These are phyloP conservation scores for Oncorhynchus mykiss DNA, from an alignment of 2,113 vertebrate species.

Conservation along the genomic window DNA sequence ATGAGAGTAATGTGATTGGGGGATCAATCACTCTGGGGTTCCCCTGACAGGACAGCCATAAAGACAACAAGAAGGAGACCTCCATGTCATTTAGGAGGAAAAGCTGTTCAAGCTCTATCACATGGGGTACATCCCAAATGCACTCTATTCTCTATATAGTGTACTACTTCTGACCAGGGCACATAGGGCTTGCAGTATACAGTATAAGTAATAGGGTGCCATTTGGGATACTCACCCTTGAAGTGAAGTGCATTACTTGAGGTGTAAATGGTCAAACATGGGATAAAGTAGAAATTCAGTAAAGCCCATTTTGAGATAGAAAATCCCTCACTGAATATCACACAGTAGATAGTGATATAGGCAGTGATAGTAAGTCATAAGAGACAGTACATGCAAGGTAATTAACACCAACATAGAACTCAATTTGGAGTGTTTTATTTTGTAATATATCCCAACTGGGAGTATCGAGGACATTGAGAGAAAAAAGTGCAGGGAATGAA, in stretches of 20 bases:
- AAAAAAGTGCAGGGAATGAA: background rate
- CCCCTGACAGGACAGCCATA: slow-evolving; percentile 10
- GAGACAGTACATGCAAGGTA: slow-evolving; percentile 8
- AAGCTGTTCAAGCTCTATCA: background rate
- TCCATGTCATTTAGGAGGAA: background rate
- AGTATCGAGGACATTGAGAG: background rate
- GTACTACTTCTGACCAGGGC: too few species aligned
- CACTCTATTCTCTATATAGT: too few species aligned
- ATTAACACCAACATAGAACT: slow-evolving; percentile 16
- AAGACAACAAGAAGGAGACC: background rate
- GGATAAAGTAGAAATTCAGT: too few species aligned
- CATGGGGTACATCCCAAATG: too few species aligned
- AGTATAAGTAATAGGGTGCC: too few species aligned
- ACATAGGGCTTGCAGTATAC: background rate
- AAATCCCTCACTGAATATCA: background rate
- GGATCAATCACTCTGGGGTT: slow-evolving; percentile 22
- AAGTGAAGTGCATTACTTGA: too few species aligned
- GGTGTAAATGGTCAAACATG: too few species aligned
- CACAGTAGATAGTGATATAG: background rate
- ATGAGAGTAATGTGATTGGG: slow-evolving; percentile 20
- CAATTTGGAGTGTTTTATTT: slow-evolving; percentile 17
- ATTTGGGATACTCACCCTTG: too few species aligned
- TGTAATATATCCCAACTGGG: slow-evolving; percentile 9
- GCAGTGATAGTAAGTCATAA: slow-evolving; percentile 18
- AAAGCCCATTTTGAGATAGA: slow-evolving; percentile 12